phyloP scores from a whole-genome alignment of 1,140 invertebrate genomes.

The Euglossa dilemma region DNA sequence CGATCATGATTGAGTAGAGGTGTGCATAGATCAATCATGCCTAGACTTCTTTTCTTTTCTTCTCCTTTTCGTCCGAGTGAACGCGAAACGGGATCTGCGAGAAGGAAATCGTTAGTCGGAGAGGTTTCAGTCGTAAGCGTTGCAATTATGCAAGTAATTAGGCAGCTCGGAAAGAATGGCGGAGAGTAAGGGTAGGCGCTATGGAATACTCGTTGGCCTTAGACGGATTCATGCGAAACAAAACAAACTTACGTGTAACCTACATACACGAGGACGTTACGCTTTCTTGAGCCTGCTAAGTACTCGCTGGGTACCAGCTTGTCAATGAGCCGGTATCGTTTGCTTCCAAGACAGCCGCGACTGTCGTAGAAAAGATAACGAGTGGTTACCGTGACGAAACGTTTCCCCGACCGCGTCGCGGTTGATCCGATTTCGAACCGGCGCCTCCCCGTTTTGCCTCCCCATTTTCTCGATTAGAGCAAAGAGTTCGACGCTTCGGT shows the following conservation, averaged over 20 bases:
- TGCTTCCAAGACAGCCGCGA: neutral
- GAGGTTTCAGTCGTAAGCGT: conserved; percentile 13
- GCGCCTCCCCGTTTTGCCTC: neutral
- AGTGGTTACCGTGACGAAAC: neutral
- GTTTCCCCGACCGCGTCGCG: neutral
- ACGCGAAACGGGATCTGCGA: conserved; percentile 13
- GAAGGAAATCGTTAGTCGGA: conserved; percentile 31
- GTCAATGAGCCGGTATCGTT: conserved; percentile 12
- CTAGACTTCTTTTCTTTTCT: neutral
- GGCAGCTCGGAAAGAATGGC: neutral
- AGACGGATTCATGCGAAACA: conserved; percentile 3
- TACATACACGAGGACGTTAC: conserved; percentile 28
- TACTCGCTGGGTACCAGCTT: neutral
- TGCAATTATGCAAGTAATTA: conserved; percentile 36
- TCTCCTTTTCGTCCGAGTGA: neutral
- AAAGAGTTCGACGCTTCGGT: conserved; percentile 2
- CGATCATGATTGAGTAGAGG: conserved; percentile 31
- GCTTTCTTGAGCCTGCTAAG: conserved; percentile 4
- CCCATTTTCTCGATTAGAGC: neutral
- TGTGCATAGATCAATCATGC: conserved; percentile 46
- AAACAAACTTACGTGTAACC: conserved; percentile 39
- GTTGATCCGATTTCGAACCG: conserved; percentile 54
- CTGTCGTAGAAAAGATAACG: too few relatives aligned
- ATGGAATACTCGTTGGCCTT: too few relatives aligned
- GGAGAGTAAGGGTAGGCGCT: neutral